phyloP scores from a whole-genome alignment of 2,113 vertebrate species.

The Xiphophorus maculatus region DNA sequence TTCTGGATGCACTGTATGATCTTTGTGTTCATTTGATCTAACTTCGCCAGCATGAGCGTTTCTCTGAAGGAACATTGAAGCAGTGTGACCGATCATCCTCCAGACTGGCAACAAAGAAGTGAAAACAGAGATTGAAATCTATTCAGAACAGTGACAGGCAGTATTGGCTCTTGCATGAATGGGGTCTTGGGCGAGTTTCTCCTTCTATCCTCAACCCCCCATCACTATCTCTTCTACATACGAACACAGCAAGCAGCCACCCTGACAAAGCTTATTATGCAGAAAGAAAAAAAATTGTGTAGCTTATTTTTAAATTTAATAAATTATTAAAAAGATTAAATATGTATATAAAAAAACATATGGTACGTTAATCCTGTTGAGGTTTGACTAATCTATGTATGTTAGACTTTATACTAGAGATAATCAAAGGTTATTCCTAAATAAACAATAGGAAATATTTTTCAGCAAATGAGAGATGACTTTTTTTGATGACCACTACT shows the following conservation, averaged over 20 bases:
- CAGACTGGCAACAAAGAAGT: slow-evolving; percentile 40
- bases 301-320: too few species aligned
- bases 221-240: neutral
- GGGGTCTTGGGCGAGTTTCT: neutral
- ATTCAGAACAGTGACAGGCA: neutral
- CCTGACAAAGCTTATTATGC: too few species aligned
- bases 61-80: slow-evolving; percentile 40
- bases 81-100: slow-evolving; percentile 41
- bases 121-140: neutral
- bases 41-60: slow-evolving; percentile 47
- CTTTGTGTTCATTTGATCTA: slow-evolving; percentile 44
- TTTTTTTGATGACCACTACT: too few species aligned
- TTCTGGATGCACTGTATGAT: neutral
- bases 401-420: neutral
- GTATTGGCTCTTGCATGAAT: too few species aligned
- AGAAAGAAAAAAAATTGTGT: too few species aligned
- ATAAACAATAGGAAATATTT: too few species aligned
- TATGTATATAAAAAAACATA: neutral
- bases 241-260: neutral
- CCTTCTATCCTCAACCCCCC: neutral
- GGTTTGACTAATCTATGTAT: neutral
- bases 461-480: too few species aligned
- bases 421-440: too few species aligned
- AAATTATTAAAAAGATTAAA: too few species aligned
- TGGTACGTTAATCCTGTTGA: neutral